Evolutionary conservation across 1,140 invertebrate species (phyloP).

Genomic region (Trissolcus basalis): DNA sequence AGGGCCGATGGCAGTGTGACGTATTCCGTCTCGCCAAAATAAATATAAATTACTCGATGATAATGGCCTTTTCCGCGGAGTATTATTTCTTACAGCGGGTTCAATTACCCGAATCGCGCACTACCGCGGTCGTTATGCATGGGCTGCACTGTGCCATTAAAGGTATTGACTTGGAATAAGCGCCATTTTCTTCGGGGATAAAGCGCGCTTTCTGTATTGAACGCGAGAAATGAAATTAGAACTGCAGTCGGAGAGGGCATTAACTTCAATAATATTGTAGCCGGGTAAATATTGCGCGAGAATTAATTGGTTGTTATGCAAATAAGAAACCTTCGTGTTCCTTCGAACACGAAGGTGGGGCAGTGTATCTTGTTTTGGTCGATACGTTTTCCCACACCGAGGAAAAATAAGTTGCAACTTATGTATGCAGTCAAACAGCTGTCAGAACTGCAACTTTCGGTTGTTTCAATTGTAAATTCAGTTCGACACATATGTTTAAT

Average conservation of each 20-base stretch:
- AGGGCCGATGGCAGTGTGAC: slow-evolving; percentile 16
- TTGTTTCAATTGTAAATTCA: too few species aligned
- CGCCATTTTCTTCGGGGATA: slow-evolving; percentile 46
- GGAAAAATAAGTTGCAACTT: too few species aligned
- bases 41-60: slow-evolving; percentile 46
- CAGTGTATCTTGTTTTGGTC: too few species aligned
- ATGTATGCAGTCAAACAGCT: too few species aligned
- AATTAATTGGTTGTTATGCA: slow-evolving; percentile 41
- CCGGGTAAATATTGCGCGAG: slow-evolving; percentile 30
- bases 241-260: slow-evolving; percentile 7
- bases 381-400: too few species aligned
- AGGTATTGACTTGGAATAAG: slow-evolving; percentile 54
- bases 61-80: slow-evolving; percentile 36
- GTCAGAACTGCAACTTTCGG: too few species aligned
- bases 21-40: slow-evolving; percentile 36
- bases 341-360: too few species aligned
- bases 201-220: slow-evolving; percentile 45
- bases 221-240: slow-evolving; percentile 49
- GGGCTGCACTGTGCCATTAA: slow-evolving; percentile 39
- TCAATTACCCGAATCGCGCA: slow-evolving; percentile 47
- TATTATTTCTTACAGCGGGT: slow-evolving; percentile 39
- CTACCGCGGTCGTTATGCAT: slow-evolving; percentile 46
- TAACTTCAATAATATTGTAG: slow-evolving; percentile 33
- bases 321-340: slow-evolving; percentile 4
- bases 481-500: too few species aligned